These are phyloP conservation scores for Paratrypauchen microcephalus DNA, from an alignment of 2,797 vertebrate species.

Conservation along the genomic window DNA sequence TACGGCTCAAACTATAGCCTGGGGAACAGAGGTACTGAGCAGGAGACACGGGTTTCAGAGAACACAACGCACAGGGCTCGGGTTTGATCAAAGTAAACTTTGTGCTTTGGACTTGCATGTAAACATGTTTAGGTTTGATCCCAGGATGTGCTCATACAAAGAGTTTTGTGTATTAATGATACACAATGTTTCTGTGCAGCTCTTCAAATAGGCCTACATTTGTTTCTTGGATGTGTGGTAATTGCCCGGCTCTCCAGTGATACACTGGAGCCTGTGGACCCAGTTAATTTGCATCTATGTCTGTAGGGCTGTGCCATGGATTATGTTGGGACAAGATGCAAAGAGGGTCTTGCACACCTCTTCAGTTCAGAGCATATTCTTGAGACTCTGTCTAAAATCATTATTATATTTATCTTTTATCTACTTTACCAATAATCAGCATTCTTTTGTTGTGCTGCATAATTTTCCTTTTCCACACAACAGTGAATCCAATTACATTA, in stretches of 20 bases:
- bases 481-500: constrained; percentile 61
- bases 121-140: constrained; percentile 4
- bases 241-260: constrained; percentile 3
- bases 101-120: constrained; percentile 4
- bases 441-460: constrained; percentile 31
- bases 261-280: background rate
- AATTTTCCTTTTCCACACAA: constrained; percentile 57
- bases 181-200: background rate
- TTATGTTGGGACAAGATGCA: background rate
- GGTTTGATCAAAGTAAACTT: background rate
- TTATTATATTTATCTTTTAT: background rate
- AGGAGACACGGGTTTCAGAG: too few species aligned
- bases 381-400: background rate
- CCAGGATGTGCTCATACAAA: background rate
- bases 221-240: constrained; percentile 11
- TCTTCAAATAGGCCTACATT: background rate
- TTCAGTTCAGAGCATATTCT: background rate
- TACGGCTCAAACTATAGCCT: too few species aligned
- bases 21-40: too few species aligned
- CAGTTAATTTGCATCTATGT: background rate
- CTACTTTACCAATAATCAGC: background rate
- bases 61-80: too few species aligned
- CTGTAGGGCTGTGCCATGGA: background rate
- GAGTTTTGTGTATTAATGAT: constrained; percentile 7
- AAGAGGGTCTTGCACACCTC: background rate